Evolutionary conservation across 2,888 invertebrate genomes (phyloP).

Genomic region (Mythimna ferrago): DNA sequence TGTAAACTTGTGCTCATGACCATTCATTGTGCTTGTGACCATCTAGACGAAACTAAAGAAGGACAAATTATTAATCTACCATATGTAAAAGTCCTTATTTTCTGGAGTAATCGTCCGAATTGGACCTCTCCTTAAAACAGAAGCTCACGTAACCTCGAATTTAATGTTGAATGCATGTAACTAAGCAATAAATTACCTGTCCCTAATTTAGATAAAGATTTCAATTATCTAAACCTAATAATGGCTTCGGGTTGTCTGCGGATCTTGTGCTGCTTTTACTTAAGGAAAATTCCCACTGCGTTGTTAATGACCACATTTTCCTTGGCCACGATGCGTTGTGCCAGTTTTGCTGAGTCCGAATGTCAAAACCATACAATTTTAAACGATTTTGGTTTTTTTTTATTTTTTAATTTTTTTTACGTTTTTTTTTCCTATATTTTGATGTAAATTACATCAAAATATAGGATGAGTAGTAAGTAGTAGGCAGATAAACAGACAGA

Average conservation of each 20-base stretch:
- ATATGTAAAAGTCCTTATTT: neutral
- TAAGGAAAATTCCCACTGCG: conserved; percentile 16
- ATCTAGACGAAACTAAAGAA: neutral
- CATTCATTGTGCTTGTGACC: no score
- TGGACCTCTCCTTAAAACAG: no score
- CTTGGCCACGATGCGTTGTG: neutral
- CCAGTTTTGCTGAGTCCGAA: neutral
- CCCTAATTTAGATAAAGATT: conserved; percentile 35
- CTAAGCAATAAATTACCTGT: conserved; percentile 21
- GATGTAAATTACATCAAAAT: no score
- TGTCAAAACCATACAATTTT: neutral
- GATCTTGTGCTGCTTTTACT: conserved; percentile 17
- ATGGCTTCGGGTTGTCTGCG: conserved; percentile 34
- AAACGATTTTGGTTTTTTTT: no score
- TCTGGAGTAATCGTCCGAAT: neutral
- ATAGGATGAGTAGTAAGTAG: no score
- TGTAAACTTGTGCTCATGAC: neutral
- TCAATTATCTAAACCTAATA: conserved; percentile 38
- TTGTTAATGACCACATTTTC: conserved; percentile 12
- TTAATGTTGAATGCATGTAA: conserved; percentile 5
- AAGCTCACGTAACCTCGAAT: neutral
- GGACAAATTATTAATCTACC: no score
- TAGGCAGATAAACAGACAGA: no score
- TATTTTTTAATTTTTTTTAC: no score
- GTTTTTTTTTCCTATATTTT: no score